Evolutionary conservation across 2,797 vertebrate genomes (phyloP), one percentile per base, ranked within the genome.

Genomic region (Propithecus deckenii): DNA sequence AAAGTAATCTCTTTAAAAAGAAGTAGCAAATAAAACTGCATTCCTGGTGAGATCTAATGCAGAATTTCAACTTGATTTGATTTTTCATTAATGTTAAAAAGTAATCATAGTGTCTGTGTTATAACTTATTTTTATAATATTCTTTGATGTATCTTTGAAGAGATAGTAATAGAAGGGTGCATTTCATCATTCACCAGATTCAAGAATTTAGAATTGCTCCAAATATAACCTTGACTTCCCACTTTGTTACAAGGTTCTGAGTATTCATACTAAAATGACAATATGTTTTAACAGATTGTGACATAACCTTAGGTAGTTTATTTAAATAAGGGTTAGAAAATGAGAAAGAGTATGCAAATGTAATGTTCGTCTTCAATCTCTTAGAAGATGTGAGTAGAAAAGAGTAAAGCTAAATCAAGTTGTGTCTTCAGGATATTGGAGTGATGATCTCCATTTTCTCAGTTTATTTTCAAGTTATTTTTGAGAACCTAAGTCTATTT

Each of bases 401-500:
- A 90, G 57, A 94, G 38, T 75, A 84, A 76, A 55, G 35, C 23
- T 93, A 88, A 97, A 85, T 14, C 5, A 87, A 89, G n/a, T 71
- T 89, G 12, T 89, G 6, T 86, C 41, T 98, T 94, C 38, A 88
- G 86, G 20, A 63, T 87, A 46, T 23, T 69, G 13, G 6, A 78
- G 46, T 71, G 25, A 1, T 18, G 7, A 18, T 52, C 46, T 90
- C 41, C 80, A 76, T 90, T 67, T 96, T 89, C 32, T 74, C 63
- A 86, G 84, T 69, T 95, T 48, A 87, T 48, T 90, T 97, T 94
- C 46, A 94, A 92, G 43, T 91, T 57, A 71, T 89, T 65, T 96
- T 94, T 89, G 41, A 94, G 57, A 18, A 48, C 25, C 35, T n/a
- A 87, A 46, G 8, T 63, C 50, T 86, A 72, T 83, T 93, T 92